phyloP scores from a whole-genome alignment of 2,113 vertebrate species.

The Tenebrosternarchus preto region DNA sequence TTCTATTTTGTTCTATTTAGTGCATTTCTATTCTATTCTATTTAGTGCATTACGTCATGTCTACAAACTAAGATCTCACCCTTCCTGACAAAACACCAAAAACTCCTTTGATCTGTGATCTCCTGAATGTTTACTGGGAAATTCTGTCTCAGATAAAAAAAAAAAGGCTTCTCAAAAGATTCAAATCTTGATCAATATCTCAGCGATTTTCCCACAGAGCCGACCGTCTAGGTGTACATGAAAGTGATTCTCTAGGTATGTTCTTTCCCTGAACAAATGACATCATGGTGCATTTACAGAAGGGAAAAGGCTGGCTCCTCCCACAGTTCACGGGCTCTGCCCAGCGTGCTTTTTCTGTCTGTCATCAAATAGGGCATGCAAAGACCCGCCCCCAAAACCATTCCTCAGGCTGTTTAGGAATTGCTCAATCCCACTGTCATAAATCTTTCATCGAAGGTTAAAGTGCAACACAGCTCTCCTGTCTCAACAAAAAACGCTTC shows the following conservation, averaged over 20 bases:
- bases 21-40: background rate
- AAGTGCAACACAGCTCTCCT: constrained; percentile 11
- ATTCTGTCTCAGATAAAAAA: background rate
- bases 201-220: background rate
- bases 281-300: background rate
- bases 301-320: constrained; percentile 11
- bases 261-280: background rate
- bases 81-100: constrained; percentile 26
- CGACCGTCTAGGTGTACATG: background rate
- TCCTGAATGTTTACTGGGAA: background rate
- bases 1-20: background rate
- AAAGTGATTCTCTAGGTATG: no score
- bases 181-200: background rate
- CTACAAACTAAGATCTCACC: constrained; percentile 12
- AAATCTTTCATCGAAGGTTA: constrained; percentile 50
- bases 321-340: constrained; percentile 7
- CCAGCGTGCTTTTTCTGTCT: constrained; percentile 34
- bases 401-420: constrained; percentile 40
- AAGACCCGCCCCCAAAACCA: constrained; percentile 52
- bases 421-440: constrained; percentile 39
- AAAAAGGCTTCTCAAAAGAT: background rate
- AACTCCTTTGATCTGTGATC: constrained; percentile 29
- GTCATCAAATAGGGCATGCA: constrained; percentile 46
- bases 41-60: no score
- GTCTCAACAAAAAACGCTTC: constrained; percentile 11